Evolutionary conservation across 2,113 vertebrate species (phyloP).

Genomic region (Cyprinodon brontotheroides): DNA sequence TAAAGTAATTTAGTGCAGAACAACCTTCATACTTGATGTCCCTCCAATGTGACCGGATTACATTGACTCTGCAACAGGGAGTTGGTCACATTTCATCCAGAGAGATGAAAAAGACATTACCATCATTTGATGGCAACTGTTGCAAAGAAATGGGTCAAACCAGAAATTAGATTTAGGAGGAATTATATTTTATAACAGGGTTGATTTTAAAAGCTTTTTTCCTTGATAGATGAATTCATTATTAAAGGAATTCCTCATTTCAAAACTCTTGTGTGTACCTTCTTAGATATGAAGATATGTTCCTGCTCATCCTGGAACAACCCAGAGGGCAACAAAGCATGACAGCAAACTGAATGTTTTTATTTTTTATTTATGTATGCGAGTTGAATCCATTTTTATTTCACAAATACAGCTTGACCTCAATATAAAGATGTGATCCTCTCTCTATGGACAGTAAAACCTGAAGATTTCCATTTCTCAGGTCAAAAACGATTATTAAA

Average conservation of each 20-base stretch:
- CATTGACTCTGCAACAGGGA: too few relatives aligned
- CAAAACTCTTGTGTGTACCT: neutral
- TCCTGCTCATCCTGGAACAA: conserved; percentile 34
- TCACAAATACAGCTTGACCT: neutral
- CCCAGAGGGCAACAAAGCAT: conserved; percentile 55
- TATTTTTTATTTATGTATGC: conserved; percentile 4
- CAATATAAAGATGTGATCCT: conserved; percentile 5
- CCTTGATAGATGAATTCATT: too few relatives aligned
- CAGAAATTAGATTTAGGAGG: too few relatives aligned
- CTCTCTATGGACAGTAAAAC: neutral
- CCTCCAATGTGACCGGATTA: too few relatives aligned
- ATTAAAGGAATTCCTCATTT: neutral
- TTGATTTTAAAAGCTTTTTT: too few relatives aligned
- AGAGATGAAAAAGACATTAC: too few relatives aligned
- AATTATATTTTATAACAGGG: too few relatives aligned
- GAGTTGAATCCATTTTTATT: conserved; percentile 16
- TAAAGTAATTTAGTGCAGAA: too few relatives aligned
- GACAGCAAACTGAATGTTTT: conserved; percentile 44
- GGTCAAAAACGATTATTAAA: conserved; percentile 20
- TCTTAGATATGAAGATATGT: conserved; percentile 54
- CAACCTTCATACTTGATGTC: too few relatives aligned
- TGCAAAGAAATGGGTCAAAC: too few relatives aligned
- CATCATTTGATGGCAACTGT: too few relatives aligned
- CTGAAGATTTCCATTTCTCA: conserved; percentile 7
- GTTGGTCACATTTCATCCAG: too few relatives aligned